These are phyloP conservation scores for Gobionotothen gibberifrons DNA, from an alignment of 2,797 vertebrate genomes.

Conservation along the genomic window DNA sequence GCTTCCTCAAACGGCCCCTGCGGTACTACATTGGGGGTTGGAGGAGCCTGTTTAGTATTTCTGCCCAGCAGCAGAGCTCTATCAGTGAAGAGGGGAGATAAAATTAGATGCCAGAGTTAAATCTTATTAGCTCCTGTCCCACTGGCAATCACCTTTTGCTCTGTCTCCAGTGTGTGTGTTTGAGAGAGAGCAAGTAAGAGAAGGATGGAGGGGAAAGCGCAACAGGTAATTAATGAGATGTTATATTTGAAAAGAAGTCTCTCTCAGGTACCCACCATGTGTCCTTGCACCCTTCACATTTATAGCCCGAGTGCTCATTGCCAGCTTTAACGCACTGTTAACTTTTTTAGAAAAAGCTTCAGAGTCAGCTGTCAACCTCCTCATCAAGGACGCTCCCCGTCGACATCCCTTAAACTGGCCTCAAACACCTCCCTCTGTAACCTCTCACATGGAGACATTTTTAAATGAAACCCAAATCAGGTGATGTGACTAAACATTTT, in stretches of 20 bases:
- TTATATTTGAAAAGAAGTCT: slow-evolving; percentile 44
- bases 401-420: slow-evolving; percentile 1
- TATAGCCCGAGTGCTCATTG: slow-evolving; percentile 13
- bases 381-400: slow-evolving; percentile 12
- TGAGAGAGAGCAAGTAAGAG: not conserved
- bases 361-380: slow-evolving; percentile 21
- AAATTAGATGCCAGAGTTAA: slow-evolving; percentile 74
- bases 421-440: not conserved
- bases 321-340: slow-evolving; percentile 39
- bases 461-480: slow-evolving; percentile 8
- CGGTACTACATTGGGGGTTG: slow-evolving; percentile 36
- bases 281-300: slow-evolving; percentile 32
- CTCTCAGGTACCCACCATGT: not conserved
- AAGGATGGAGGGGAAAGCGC: slow-evolving; percentile 1
- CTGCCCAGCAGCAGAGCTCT: slow-evolving; percentile 53
- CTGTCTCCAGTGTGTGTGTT: slow-evolving; percentile 22
- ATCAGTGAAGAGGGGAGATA: slow-evolving; percentile 60
- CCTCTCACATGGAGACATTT: not conserved
- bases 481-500: not conserved
- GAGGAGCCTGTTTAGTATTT: slow-evolving; percentile 69
- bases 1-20: slow-evolving; percentile 54
- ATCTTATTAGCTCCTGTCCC: slow-evolving; percentile 74
- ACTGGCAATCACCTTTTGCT: slow-evolving; percentile 60
- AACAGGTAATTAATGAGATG: slow-evolving; percentile 53
- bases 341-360: slow-evolving; percentile 18